Evolutionary conservation across 2,797 vertebrate genomes (phyloP).

Genomic region (Balearica regulorum): DNA sequence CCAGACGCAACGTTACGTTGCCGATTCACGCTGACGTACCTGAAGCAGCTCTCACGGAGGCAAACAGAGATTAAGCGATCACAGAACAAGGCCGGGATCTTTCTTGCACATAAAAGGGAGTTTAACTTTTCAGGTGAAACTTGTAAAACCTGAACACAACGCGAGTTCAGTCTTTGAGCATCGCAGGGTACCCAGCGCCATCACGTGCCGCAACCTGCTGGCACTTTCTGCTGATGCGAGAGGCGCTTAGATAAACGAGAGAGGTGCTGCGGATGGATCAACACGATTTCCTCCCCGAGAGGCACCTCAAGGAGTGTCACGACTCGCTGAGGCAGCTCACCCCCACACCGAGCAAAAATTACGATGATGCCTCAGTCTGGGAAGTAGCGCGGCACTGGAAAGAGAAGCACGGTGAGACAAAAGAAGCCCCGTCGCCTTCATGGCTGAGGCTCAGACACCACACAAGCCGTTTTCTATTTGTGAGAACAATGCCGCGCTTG

Average conservation of each 20-base stretch:
- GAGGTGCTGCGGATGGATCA: not conserved
- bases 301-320: not conserved
- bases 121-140: not conserved
- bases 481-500: not conserved
- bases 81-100: not conserved
- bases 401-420: not conserved
- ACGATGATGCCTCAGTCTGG: accelerated
- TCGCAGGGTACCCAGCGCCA: not conserved
- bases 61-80: not conserved
- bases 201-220: accelerated
- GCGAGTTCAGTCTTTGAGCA: accelerated
- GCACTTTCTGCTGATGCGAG: not conserved
- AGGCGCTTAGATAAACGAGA: not conserved
- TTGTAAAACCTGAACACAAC: not conserved
- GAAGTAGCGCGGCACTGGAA: not conserved
- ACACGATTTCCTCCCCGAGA: accelerated
- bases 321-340: not conserved
- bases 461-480: accelerated
- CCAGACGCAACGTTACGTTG: accelerated
- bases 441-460: accelerated
- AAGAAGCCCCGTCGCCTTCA: not conserved
- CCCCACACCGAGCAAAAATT: not conserved
- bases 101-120: not conserved
- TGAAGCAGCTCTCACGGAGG: accelerated
- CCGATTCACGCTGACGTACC: accelerated